Evolutionary conservation across 2,113 vertebrate species (phyloP).

Genomic region (Tringa solitaria): DNA sequence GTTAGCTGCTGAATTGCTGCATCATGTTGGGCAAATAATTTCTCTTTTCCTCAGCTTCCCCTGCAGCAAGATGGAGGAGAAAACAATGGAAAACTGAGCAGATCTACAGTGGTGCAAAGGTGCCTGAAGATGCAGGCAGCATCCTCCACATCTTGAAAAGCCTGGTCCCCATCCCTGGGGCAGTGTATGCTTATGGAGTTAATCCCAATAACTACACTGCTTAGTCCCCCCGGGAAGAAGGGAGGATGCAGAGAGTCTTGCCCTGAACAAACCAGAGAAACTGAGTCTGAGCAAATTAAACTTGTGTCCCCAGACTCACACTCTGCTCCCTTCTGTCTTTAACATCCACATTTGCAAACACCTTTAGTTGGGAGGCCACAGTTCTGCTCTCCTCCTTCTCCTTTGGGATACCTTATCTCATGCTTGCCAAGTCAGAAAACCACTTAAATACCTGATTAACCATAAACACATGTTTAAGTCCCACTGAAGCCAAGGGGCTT

Average conservation of each 20-base stretch:
- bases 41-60: neutral
- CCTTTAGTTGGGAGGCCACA: neutral
- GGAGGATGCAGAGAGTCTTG: neutral
- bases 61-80: neutral
- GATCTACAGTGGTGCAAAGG: neutral
- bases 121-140: neutral
- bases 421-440: conserved; percentile 1
- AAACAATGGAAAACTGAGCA: neutral
- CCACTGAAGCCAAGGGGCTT: neutral
- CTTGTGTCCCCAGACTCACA: neutral
- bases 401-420: neutral
- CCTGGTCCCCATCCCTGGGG: neutral
- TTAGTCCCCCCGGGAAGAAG: neutral
- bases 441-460: conserved; percentile 46
- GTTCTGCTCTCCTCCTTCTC: neutral
- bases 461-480: conserved; percentile 27
- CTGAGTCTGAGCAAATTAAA: neutral
- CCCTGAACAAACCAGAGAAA: neutral
- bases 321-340: neutral
- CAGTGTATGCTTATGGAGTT: neutral
- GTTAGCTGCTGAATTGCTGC: neutral
- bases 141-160: neutral
- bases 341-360: neutral
- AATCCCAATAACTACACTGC: neutral
- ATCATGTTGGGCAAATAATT: neutral